phyloP scores from a whole-genome alignment of 1,140 invertebrate genomes.

The Dinothrombium tinctorium region DNA sequence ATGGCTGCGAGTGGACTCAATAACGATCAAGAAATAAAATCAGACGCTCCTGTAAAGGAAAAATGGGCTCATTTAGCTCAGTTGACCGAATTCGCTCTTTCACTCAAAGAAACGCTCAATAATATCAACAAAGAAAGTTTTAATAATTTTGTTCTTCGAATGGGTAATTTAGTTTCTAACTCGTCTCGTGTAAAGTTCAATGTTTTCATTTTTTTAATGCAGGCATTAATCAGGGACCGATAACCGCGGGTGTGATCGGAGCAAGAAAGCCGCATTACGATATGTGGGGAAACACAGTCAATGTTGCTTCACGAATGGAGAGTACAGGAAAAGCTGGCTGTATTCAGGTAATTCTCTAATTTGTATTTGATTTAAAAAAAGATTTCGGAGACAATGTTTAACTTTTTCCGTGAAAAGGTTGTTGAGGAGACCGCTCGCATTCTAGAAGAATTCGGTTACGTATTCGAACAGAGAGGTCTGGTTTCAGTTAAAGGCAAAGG shows the following conservation, averaged over 20 bases:
- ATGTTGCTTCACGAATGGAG: slow-evolving; percentile 86
- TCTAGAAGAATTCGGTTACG: slow-evolving; percentile 59
- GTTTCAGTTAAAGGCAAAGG: slow-evolving; percentile 86
- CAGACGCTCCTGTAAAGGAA: slow-evolving; percentile 34
- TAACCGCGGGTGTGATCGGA: slow-evolving; percentile 80
- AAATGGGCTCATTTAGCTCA: slow-evolving; percentile 63
- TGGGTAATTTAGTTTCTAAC: slow-evolving; percentile 30
- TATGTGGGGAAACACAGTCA: slow-evolving; percentile 78
- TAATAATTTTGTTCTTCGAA: slow-evolving; percentile 78
- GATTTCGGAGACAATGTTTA: no score
- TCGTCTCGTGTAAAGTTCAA: no score
- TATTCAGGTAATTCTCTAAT: slow-evolving; percentile 45
- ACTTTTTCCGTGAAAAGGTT: slow-evolving; percentile 33
- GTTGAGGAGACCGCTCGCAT: slow-evolving; percentile 74
- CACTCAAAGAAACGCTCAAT: slow-evolving; percentile 61
- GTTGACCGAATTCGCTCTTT: slow-evolving; percentile 68
- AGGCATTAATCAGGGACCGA: slow-evolving; percentile 82
- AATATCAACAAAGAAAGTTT: slow-evolving; percentile 83
- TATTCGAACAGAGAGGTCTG: slow-evolving; percentile 67
- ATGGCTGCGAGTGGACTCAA: slow-evolving; percentile 88
- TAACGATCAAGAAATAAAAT: slow-evolving; percentile 26
- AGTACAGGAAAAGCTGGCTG: slow-evolving; percentile 81
- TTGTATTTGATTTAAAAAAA: no score
- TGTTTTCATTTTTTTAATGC: no score
- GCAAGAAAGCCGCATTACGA: slow-evolving; percentile 85